phyloP scores from a whole-genome alignment of 2,797 vertebrate species.

The Pangasius djambal region DNA sequence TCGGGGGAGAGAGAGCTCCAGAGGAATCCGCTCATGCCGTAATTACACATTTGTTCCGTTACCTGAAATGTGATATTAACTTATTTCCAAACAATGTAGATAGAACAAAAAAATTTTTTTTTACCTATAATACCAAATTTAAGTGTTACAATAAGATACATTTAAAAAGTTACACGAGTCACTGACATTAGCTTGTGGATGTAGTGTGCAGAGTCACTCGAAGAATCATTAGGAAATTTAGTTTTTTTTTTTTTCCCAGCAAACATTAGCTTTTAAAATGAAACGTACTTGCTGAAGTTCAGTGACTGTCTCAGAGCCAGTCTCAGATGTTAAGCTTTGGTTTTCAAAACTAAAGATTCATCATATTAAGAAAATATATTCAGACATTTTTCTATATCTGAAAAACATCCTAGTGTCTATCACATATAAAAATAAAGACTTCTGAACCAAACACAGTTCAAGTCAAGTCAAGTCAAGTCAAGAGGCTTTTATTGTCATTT shows the following conservation, averaged over 20 bases:
- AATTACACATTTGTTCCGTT: not conserved
- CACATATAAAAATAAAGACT: too few species aligned
- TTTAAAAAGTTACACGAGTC: too few species aligned
- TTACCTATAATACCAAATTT: too few species aligned
- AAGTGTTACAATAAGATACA: too few species aligned
- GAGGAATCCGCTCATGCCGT: not conserved
- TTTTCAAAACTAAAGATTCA: too few species aligned
- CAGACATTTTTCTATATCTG: not conserved
- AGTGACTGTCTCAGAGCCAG: too few species aligned
- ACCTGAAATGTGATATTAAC: not conserved
- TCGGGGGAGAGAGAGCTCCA: not conserved
- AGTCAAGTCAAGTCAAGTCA: too few species aligned
- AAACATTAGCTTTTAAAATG: not conserved
- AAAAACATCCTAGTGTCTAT: too few species aligned
- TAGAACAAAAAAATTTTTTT: not conserved
- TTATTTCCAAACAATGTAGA: not conserved
- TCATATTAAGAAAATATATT: not conserved
- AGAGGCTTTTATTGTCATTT: too few species aligned
- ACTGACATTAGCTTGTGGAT: not conserved
- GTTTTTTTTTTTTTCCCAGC: not conserved
- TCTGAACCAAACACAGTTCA: too few species aligned
- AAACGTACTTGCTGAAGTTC: too few species aligned
- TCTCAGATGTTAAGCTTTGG: too few species aligned
- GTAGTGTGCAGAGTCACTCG: not conserved
- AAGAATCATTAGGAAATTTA: not conserved